Base-by-base conservation (phyloP, 2,888 invertebrate genomes). In the Tigriopus californicus region DNA sequence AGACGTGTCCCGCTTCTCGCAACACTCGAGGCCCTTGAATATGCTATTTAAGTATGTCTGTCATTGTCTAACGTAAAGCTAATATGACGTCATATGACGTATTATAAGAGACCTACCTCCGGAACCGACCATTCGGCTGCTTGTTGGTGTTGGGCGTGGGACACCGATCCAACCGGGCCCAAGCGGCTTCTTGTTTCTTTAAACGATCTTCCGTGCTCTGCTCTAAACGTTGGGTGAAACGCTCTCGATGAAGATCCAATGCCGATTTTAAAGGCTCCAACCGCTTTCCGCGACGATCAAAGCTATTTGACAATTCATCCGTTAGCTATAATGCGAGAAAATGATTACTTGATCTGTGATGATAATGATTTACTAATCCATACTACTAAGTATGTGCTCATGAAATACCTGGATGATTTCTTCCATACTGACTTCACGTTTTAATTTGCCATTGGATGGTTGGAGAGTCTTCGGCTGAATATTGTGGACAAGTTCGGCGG, bases 211-310 rank as follows among this genome's bases (percentile, higher is more conserved):
- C 54, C 8, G 54, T 18, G 41, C 54, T 54, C 33, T 18, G 33
- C 40, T 54, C 54, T 41, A 54, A 41, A 18, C 41, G 33, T 18
- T 41, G 41, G 13, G 54, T 41, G n/a, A 54, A 54, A 12, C 41
- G 33, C 22, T 54, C 41, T 22, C 41, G 33, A 41, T 54, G 54
- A 18, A 54, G 18, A 22, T 54, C 54, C 33, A 54, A 40, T n/a
- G 54, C 54, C n/a, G 54, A 54, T 33, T 54, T 54, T 3, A 54
- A 12, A 18, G 54, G 54, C 54, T 54, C 54, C 18, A 54, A 41
- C 2, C 54, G 33, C 15, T 54, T 54, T n/a, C 54, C 54, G 15
- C 41, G 54, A 5, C 54, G 33, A 18, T 54, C 54, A 54, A 41
- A 54, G 54, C 54, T 54, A 12, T 54, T 40, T 1, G 25, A n/a